phyloP scores from a whole-genome alignment of 1,140 invertebrate genomes.

The Ptiloglossa arizonensis region DNA sequence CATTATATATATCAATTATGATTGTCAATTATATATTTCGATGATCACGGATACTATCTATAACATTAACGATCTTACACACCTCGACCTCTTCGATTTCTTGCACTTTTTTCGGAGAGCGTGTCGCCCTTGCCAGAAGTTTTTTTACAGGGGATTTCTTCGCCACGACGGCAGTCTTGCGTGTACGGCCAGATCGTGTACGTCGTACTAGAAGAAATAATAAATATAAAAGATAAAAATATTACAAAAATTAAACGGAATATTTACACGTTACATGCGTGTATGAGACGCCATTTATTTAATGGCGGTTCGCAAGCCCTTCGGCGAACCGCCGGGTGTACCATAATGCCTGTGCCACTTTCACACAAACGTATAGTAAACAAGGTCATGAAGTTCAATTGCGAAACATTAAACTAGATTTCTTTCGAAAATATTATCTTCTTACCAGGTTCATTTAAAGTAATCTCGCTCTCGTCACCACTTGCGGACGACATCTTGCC shows the following conservation, averaged over 20 bases:
- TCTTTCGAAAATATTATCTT: constrained; percentile 15
- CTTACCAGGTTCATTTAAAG: constrained; percentile 72
- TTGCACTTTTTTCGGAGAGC: constrained; percentile 60
- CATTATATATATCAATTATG: too few relatives aligned
- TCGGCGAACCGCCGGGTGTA: constrained; percentile 39
- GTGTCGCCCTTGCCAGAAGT: constrained; percentile 62
- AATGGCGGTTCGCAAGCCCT: constrained; percentile 67
- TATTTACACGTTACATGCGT: constrained; percentile 50
- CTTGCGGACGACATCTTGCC: constrained; percentile 76
- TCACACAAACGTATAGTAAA: not conserved
- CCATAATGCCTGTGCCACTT: not conserved
- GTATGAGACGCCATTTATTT: constrained; percentile 66
- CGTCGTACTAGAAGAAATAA: constrained; percentile 65
- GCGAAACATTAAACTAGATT: not conserved
- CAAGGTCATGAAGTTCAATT: not conserved
- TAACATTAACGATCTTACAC: not conserved
- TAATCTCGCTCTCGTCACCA: constrained; percentile 74
- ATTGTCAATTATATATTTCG: not conserved
- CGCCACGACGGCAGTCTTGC: constrained; percentile 62
- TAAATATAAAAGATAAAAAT: not conserved
- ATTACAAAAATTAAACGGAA: constrained; percentile 24
- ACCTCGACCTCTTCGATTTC: constrained; percentile 69
- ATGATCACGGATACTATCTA: not conserved
- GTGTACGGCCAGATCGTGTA: constrained; percentile 71
- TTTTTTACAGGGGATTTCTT: constrained; percentile 74